Base-by-base conservation (phyloP, 2,797 vertebrate species). In the Phoebastria nigripes region DNA sequence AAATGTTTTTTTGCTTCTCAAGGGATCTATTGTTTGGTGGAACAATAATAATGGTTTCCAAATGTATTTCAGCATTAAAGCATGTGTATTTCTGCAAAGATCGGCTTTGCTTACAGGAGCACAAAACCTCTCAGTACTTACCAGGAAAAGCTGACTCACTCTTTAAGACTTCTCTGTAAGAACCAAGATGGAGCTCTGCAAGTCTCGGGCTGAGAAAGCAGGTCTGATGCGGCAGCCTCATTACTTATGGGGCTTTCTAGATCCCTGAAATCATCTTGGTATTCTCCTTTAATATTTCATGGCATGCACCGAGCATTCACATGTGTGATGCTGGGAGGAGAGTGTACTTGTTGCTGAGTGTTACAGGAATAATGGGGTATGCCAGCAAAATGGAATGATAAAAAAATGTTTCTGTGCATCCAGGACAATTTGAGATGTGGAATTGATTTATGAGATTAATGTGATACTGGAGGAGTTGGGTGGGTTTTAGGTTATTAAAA, bases 91-190 rank as follows among this genome's bases (percentile, higher is more conserved):
- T 33, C 69, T 90, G 82, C 65, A 37, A 37, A 85, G 86, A 54
- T 19, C 1, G 2, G 29, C 58, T 51, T 29, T 73, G 61, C 81
- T 93, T 77, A 66, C 90, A 62, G 93, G 92, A 96, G 88, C 86
- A 63, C 82, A 63, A 39, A 82, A 12, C 37, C 84, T 82, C 70
- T 25, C 74, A 9, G 58, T 81, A 83, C 93, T 87, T 94, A 89
- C 83, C 88, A 66, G 72, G 62, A 94, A 87, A 73, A 82, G 87
- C 94, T 95, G 91, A 97, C 92, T 95, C 96, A 65, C 94, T 91
- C 76, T 26, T 69, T 42, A 44, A 67, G 90, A 67, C 87, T 78
- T 35, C 52, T 84, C 82, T 8, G 19, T 21, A 24, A 72, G 76
- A 95, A 86, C 63, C 15, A 66, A 89, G 62, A 47, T 63, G 82